phyloP scores from a whole-genome alignment of 2,888 invertebrate species.

The Xanthia togata region DNA sequence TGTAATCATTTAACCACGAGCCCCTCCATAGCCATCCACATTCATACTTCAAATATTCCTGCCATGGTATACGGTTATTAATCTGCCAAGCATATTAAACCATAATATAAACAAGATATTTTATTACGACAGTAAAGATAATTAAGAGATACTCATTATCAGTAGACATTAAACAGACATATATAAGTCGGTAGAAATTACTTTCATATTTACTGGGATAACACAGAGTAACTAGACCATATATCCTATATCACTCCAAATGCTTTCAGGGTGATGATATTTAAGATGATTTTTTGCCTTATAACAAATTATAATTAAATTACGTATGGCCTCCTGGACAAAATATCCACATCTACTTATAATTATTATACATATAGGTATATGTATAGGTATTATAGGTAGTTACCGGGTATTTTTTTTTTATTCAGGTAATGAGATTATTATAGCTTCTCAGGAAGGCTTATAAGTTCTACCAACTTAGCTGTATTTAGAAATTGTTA shows the following conservation, averaged over 20 bases:
- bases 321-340: not conserved
- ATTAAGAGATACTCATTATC: slow-evolving; percentile 27
- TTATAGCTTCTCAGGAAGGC: not conserved
- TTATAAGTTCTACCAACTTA: not conserved
- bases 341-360: not conserved
- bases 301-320: not conserved
- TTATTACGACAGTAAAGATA: slow-evolving; percentile 24
- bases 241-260: slow-evolving; percentile 37
- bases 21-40: no score
- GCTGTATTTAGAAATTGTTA: not conserved
- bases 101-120: slow-evolving; percentile 6
- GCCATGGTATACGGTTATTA: not conserved
- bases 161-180: slow-evolving; percentile 25
- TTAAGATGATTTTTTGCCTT: not conserved
- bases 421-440: not conserved
- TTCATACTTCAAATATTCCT: not conserved
- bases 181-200: slow-evolving; percentile 17
- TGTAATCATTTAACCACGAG: no score
- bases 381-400: no score
- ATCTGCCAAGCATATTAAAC: not conserved
- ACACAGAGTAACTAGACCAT: slow-evolving; percentile 15
- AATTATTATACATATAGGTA: no score
- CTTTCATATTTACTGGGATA: slow-evolving; percentile 19
- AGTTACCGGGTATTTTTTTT: no score
- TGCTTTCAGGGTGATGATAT: slow-evolving; percentile 21